Evolutionary conservation across 2,797 vertebrate genomes (phyloP).

Genomic region (Stomatorhinus walkeri): DNA sequence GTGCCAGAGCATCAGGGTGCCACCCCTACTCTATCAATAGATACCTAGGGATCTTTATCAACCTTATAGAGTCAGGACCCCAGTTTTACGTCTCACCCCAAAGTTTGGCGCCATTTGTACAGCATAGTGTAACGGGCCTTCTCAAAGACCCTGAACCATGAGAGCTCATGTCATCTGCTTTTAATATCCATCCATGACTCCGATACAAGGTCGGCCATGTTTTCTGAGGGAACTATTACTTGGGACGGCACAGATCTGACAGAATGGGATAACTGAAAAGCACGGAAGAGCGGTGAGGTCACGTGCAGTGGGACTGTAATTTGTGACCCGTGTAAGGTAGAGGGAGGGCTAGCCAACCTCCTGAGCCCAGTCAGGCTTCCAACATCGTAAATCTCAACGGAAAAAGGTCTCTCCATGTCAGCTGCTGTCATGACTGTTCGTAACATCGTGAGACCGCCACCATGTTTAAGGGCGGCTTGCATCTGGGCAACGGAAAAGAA

Average conservation of each 20-base stretch:
- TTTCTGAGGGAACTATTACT: constrained; percentile 39
- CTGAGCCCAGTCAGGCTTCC: not conserved
- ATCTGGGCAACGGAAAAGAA: constrained; percentile 26
- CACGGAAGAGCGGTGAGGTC: constrained; percentile 34
- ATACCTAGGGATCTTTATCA: not conserved
- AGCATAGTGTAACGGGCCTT: not conserved
- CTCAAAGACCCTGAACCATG: not conserved
- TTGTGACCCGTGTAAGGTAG: constrained; percentile 39
- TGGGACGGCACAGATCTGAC: constrained; percentile 51
- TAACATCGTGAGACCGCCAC: constrained; percentile 29
- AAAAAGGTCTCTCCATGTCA: constrained; percentile 16
- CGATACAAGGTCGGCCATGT: not conserved
- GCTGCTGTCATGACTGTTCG: constrained; percentile 17
- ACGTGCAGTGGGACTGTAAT: constrained; percentile 23
- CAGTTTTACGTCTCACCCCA: not conserved
- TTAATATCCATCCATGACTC: constrained; percentile 47
- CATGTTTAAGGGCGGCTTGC: constrained; percentile 25
- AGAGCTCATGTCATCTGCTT: constrained; percentile 55
- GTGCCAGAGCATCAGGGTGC: not conserved
- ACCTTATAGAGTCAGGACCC: not conserved
- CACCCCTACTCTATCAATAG: not conserved
- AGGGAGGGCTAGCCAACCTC: constrained; percentile 13
- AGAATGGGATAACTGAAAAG: constrained; percentile 51
- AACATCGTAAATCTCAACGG: not conserved
- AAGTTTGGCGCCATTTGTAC: not conserved